Conservation (phyloP, 2,113 vertebrate genomes). For the Bubo bubo region DNA sequence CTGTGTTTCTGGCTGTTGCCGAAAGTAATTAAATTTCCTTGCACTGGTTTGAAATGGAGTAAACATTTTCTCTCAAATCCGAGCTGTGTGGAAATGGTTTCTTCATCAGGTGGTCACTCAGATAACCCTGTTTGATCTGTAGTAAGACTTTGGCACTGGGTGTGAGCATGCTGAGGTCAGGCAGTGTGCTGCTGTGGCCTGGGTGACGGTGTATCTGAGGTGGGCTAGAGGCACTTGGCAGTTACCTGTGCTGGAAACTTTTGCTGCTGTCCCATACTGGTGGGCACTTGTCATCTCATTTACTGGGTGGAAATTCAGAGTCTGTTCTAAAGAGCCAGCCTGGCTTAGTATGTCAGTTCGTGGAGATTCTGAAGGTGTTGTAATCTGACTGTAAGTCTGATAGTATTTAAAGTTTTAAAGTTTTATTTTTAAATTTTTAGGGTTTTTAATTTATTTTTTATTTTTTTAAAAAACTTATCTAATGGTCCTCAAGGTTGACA, state of each 20-base stretch:
- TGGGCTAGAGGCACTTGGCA: not conserved
- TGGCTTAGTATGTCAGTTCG: not conserved
- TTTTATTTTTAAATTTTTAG: not conserved
- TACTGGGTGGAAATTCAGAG: not conserved
- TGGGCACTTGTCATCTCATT: not conserved
- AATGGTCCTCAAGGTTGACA: not conserved
- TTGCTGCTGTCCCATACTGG: accelerated
- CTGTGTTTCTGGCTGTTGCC: not conserved
- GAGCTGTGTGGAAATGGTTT: not conserved
- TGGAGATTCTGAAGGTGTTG: not conserved
- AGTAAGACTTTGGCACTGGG: not conserved
- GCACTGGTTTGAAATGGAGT: not conserved
- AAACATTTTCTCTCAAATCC: not conserved
- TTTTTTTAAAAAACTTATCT: not conserved
- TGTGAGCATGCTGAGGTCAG: not conserved
- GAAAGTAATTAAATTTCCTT: not conserved
- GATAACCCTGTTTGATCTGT: not conserved
- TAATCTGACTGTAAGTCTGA: not conserved
- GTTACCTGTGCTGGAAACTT: accelerated
- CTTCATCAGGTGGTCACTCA: not conserved
- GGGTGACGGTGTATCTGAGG: not conserved
- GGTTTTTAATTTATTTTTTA: not conserved
- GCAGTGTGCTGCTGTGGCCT: accelerated
- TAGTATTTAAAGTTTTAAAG: not conserved
- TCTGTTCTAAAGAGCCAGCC: not conserved